These are phyloP conservation scores for Sciurus vulgaris DNA, from an alignment of 2,797 vertebrate genomes.

Conservation along the genomic window DNA sequence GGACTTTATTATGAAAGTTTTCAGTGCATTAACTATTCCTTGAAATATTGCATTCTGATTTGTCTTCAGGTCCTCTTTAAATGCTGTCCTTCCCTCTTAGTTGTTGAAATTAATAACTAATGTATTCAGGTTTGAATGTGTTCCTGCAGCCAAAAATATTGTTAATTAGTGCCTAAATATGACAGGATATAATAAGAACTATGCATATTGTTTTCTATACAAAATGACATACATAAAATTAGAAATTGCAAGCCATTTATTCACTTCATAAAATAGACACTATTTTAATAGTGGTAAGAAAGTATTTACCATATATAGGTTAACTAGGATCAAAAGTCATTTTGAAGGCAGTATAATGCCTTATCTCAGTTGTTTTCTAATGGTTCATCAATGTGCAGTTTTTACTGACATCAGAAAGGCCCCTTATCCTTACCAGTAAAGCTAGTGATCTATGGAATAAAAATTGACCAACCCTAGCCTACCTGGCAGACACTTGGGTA, in stretches of 20 bases:
- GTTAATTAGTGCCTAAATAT: not conserved
- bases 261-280: not conserved
- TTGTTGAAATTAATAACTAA: constrained; percentile 30
- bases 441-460: not conserved
- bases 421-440: not conserved
- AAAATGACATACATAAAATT: not conserved
- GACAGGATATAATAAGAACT: constrained; percentile 27
- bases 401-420: not conserved
- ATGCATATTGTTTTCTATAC: not conserved
- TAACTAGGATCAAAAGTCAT: not conserved
- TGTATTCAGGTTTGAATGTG: not conserved
- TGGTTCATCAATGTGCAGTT: constrained; percentile 1
- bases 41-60: not conserved
- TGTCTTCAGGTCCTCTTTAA: not conserved
- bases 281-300: not conserved
- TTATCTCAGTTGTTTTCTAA: not conserved
- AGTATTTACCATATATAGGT: not conserved
- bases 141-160: not conserved
- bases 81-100: not conserved
- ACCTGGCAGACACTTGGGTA: not conserved
- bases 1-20: not conserved
- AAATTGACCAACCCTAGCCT: not conserved
- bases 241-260: not conserved
- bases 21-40: not conserved
- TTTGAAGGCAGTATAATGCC: not conserved